Evolutionary conservation across 2,797 vertebrate species (phyloP).

Genomic region (Anguilla pacifica): DNA sequence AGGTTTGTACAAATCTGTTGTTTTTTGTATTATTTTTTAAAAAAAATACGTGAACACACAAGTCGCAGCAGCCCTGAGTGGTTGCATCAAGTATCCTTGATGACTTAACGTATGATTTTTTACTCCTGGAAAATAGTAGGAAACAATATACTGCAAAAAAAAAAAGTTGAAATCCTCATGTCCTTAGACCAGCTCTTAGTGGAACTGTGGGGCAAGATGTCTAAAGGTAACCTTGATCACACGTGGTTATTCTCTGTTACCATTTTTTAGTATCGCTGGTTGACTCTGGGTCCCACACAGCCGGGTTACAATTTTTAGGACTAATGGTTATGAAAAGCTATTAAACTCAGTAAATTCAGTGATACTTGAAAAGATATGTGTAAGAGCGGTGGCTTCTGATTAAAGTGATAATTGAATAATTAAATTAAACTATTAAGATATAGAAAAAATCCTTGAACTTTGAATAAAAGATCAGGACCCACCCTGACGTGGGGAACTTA

Average conservation of each 20-base stretch:
- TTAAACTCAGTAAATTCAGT: not conserved
- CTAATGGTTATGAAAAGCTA: not conserved
- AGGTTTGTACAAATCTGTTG: too few relatives aligned
- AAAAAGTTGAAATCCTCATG: too few relatives aligned
- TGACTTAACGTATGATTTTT: too few relatives aligned
- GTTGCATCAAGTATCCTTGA: too few relatives aligned
- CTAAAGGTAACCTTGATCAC: not conserved
- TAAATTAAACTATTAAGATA: not conserved
- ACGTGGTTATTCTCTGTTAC: not conserved
- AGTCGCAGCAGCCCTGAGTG: too few relatives aligned
- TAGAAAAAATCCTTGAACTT: constrained; percentile 25
- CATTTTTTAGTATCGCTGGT: not conserved
- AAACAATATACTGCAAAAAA: too few relatives aligned
- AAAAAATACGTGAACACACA: too few relatives aligned
- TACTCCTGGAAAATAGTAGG: too few relatives aligned
- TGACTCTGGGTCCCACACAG: not conserved
- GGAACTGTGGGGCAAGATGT: not conserved
- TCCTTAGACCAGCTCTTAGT: too few relatives aligned
- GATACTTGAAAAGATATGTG: not conserved
- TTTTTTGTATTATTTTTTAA: too few relatives aligned
- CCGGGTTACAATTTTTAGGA: not conserved
- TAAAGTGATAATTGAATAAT: not conserved
- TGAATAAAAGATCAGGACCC: constrained; percentile 18
- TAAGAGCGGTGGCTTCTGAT: not conserved
- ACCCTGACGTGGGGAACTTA: too few relatives aligned